Percentiles rank a stretch among this genome's conserved stretches.
Conservation (phyloP, 2,888 invertebrate genomes). For the Aspidapion aeneum region DNA sequence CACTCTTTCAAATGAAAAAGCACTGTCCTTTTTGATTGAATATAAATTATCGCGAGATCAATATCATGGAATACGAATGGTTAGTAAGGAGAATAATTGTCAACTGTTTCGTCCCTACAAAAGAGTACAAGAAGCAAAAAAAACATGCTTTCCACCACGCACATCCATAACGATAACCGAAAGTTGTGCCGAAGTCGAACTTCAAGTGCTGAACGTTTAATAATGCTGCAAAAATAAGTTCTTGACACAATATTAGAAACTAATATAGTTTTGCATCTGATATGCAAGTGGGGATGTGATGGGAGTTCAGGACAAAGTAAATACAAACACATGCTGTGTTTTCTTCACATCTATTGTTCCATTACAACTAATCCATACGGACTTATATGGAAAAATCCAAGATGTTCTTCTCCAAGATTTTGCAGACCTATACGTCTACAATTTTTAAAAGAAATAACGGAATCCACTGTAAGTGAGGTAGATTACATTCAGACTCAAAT, state of each 20-base stretch:
- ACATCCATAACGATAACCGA: background rate
- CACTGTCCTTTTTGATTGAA: constrained; percentile 9
- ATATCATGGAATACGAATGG: constrained; percentile 4
- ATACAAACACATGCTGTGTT: background rate
- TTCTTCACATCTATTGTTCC: constrained; percentile 7
- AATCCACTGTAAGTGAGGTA: background rate
- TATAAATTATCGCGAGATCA: constrained; percentile 1
- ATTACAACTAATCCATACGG: constrained; percentile 4
- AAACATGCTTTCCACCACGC: constrained; percentile 6
- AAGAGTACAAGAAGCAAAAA: constrained; percentile 6
- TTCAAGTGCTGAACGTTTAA: background rate
- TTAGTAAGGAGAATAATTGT: background rate
- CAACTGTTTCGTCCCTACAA: constrained; percentile 6
- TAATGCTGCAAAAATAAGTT: background rate
- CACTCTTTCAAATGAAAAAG: constrained; percentile 4
- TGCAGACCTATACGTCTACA: constrained; percentile 3
- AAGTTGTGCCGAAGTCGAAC: constrained; percentile 2
- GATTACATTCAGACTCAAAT: background rate
- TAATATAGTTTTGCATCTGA: background rate
- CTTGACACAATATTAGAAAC: background rate
- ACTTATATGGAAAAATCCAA: constrained; percentile 9
- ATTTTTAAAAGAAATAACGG: background rate
- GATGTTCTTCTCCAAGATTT: constrained; percentile 7
- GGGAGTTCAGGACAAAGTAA: background rate
- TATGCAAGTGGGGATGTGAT: background rate